Percentiles rank a stretch among this genome's conserved stretches.
Conservation (phyloP, 2,888 invertebrate species). For the Ophonus ardosiacus region DNA sequence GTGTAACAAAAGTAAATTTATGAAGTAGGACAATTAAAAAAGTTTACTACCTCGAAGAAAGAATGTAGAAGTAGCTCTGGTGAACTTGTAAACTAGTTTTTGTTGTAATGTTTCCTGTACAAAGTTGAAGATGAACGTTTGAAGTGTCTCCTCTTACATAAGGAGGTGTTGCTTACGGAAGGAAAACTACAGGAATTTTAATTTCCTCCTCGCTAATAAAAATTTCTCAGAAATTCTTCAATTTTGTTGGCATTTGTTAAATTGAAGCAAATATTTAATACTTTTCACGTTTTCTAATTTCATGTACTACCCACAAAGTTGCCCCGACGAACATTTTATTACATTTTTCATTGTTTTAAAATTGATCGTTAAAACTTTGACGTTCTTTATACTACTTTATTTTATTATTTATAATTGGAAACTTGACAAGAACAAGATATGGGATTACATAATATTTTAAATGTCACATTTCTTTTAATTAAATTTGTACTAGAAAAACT, state of each 20-base stretch:
- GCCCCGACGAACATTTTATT: conserved; percentile 8
- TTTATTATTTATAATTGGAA: neutral
- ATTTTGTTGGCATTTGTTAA: conserved; percentile 4
- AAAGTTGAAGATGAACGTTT: neutral
- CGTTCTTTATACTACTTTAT: neutral
- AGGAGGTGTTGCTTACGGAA: conserved; percentile 18
- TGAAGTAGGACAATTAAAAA: neutral
- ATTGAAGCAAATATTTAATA: conserved; percentile 25
- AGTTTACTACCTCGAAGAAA: neutral
- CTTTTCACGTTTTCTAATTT: conserved; percentile 32
- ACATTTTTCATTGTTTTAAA: conserved; percentile 13
- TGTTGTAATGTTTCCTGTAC: neutral
- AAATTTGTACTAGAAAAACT: no score
- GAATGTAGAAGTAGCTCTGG: neutral
- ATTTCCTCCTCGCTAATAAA: conserved; percentile 10
- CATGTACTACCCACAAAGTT: conserved; percentile 18
- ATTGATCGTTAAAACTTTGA: conserved; percentile 23
- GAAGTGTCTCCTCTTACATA: neutral
- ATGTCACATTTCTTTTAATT: no score
- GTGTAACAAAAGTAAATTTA: neutral
- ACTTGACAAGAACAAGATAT: neutral
- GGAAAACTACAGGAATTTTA: neutral
- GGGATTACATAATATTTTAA: no score
- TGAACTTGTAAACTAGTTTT: conserved; percentile 2
- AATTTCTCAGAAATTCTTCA: conserved; percentile 20